Conservation (phyloP, 1,140 invertebrate genomes). For the Drosophila punjabiensis region DNA sequence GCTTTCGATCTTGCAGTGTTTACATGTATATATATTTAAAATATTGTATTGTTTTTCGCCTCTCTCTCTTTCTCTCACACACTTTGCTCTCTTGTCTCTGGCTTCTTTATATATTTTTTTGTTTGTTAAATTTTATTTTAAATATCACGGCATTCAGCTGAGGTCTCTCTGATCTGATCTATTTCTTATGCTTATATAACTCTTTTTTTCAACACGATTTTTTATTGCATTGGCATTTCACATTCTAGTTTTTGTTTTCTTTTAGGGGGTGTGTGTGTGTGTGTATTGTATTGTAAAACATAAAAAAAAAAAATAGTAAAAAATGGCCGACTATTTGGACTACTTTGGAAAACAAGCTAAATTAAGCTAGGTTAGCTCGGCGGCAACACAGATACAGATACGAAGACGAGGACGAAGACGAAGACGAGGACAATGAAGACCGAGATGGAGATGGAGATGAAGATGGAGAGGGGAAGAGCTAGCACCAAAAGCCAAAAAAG, state of each 20-base stretch:
- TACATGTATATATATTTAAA: slow-evolving; percentile 32
- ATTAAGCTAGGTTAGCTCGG: slow-evolving; percentile 26
- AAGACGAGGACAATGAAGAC: not conserved
- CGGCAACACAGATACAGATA: slow-evolving; percentile 11
- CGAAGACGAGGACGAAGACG: not conserved
- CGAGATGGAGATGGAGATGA: no score
- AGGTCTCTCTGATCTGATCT: slow-evolving; percentile 80
- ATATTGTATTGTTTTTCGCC: slow-evolving; percentile 48
- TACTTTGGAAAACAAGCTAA: slow-evolving; percentile 24
- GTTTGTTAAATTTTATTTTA: slow-evolving; percentile 70
- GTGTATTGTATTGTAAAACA: slow-evolving; percentile 13
- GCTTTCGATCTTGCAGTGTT: slow-evolving; percentile 23
- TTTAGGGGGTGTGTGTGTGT: not conserved
- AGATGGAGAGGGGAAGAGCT: not conserved
- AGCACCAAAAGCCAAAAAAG: slow-evolving; percentile 9
- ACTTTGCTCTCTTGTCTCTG: not conserved
- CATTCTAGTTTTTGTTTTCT: slow-evolving; percentile 28
- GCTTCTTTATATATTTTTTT: slow-evolving; percentile 7
- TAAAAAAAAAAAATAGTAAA: not conserved
- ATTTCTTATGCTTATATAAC: slow-evolving; percentile 58
- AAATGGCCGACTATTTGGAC: slow-evolving; percentile 28
- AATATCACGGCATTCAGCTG: slow-evolving; percentile 85
- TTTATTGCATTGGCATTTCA: slow-evolving; percentile 46
- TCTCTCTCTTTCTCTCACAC: slow-evolving; percentile 3
- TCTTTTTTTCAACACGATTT: slow-evolving; percentile 37